Conservation (phyloP, 2,113 vertebrate genomes). For the Melanotaenia duboulayi region DNA sequence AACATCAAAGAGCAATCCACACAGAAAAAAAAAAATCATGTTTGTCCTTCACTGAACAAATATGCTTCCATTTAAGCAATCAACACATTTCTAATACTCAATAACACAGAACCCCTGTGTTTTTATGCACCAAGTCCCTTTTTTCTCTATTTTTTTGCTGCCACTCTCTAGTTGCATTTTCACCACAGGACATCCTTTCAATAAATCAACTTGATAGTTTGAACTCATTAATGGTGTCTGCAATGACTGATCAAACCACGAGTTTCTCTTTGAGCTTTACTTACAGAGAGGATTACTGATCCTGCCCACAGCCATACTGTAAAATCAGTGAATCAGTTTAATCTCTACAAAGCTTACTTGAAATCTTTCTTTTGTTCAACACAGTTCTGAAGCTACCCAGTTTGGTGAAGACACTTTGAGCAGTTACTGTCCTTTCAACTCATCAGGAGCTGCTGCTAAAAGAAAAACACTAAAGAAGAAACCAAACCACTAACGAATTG, state of each 20-base stretch:
- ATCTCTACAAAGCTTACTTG: not conserved
- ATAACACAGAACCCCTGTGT: not conserved
- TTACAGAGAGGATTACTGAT: not conserved
- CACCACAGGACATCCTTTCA: slow-evolving; percentile 21
- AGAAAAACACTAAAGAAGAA: not conserved
- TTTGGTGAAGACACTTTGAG: slow-evolving; percentile 5
- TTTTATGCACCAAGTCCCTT: slow-evolving; percentile 1
- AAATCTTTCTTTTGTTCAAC: slow-evolving; percentile 4
- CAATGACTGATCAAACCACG: slow-evolving; percentile 20
- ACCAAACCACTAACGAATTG: not conserved
- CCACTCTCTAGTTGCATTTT: not conserved
- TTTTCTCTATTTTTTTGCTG: not conserved
- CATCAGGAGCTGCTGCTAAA: too few species aligned
- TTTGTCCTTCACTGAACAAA: not conserved
- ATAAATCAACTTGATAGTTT: slow-evolving; percentile 11
- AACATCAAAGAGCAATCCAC: not conserved
- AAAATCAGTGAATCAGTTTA: slow-evolving; percentile 15
- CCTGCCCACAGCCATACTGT: not conserved
- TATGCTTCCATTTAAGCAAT: slow-evolving; percentile 7
- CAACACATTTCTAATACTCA: slow-evolving; percentile 11
- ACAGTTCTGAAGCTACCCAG: not conserved
- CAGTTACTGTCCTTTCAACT: not conserved
- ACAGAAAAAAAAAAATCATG: not conserved
- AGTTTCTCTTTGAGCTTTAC: slow-evolving; percentile 16
- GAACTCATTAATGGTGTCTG: slow-evolving; percentile 15